Conservation (phyloP, 2,888 invertebrate species). For the Chrysodeixis includens region DNA sequence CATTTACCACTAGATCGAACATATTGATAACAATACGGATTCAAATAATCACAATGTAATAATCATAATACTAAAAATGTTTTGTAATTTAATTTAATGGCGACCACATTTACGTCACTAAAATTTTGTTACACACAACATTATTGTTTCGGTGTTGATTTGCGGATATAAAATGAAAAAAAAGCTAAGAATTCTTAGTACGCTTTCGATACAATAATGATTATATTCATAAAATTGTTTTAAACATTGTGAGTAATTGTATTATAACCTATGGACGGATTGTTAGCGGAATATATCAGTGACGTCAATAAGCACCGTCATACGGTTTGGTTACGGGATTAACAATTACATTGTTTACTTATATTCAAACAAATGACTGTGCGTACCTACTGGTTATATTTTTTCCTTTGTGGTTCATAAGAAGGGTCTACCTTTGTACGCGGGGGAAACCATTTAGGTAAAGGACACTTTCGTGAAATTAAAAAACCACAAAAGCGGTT, state of each 20-base stretch:
- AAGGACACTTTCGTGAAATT: neutral
- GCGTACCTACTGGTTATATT: neutral
- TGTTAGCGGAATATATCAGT: slow-evolving; percentile 24
- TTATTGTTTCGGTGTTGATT: no score
- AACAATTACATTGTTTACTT: neutral
- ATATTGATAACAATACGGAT: neutral
- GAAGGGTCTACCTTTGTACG: neutral
- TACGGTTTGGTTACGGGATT: slow-evolving; percentile 12
- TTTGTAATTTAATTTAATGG: neutral
- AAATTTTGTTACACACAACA: neutral
- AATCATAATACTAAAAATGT: neutral
- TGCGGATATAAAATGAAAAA: no score
- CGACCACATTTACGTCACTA: neutral
- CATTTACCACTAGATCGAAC: neutral
- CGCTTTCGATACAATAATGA: no score
- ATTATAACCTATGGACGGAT: slow-evolving; percentile 12
- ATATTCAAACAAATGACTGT: neutral
- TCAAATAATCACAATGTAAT: neutral
- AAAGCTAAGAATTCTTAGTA: no score
- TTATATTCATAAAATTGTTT: neutral
- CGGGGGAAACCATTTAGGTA: neutral
- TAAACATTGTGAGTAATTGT: slow-evolving; percentile 2
- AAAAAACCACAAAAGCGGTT: no score
- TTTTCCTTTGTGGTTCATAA: slow-evolving; percentile 11
- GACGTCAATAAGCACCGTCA: slow-evolving; percentile 44